These are phyloP conservation scores for Drosophila suzukii DNA, from an alignment of 1,140 invertebrate genomes.

Conservation along the genomic window DNA sequence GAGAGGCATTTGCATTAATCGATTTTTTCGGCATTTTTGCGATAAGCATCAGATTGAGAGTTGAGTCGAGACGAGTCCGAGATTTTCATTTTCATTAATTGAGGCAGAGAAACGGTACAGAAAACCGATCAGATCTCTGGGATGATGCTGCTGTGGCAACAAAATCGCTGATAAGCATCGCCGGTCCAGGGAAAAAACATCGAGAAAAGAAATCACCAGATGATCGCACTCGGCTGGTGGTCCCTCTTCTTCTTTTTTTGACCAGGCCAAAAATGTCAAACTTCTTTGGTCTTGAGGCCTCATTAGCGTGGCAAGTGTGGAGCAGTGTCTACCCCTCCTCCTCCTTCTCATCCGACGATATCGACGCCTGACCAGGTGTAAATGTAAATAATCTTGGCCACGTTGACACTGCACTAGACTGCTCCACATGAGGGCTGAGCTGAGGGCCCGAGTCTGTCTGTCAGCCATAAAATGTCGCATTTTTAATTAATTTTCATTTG, in stretches of 20 bases:
- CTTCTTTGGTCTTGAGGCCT: constrained; percentile 50
- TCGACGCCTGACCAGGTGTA: constrained; percentile 62
- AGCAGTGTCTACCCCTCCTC: constrained; percentile 21
- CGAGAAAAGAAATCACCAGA: constrained; percentile 63
- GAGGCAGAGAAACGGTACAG: constrained; percentile 57
- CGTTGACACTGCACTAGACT: constrained; percentile 57
- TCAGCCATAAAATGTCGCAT: constrained; percentile 42
- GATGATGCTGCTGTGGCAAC: constrained; percentile 3
- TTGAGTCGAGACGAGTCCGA: constrained; percentile 13
- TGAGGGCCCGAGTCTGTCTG: constrained; percentile 12
- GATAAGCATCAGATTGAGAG: constrained; percentile 57
- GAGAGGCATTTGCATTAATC: constrained; percentile 71
- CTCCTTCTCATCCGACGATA: constrained; percentile 6
- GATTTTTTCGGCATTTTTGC: constrained; percentile 57
- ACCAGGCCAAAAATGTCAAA: constrained; percentile 69
- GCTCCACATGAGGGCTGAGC: constrained; percentile 57
- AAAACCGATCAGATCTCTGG: constrained; percentile 27
- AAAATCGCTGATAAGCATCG: constrained; percentile 63
- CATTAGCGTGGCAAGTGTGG: constrained; percentile 66
- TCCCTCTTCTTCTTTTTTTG: constrained; percentile 15
- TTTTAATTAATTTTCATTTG: constrained; percentile 65
- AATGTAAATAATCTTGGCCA: constrained; percentile 78
- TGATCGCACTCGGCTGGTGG: constrained; percentile 68
- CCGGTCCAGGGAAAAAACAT: constrained; percentile 15
- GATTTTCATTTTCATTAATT: constrained; percentile 72